Evolutionary conservation across 2,888 invertebrate genomes (phyloP), one percentile per base, ranked within the genome.

Genomic region (Altica lythri): DNA sequence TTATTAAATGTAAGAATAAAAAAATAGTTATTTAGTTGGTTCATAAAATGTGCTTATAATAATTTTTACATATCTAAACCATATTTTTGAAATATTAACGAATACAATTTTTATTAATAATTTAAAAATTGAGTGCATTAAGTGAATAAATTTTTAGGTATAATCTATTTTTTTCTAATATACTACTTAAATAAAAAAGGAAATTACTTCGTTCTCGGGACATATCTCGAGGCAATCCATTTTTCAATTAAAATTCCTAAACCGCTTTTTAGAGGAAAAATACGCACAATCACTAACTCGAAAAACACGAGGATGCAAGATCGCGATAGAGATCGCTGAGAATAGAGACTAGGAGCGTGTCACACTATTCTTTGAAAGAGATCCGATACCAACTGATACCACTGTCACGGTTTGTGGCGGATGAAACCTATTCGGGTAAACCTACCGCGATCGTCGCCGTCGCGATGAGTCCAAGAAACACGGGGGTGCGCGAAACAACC

Each of bases 161-260:
- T n/a, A n/a, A n/a, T n/a, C n/a, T n/a, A n/a, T n/a, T n/a, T n/a
- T n/a, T n/a, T n/a, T n/a, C n/a, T n/a, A n/a, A n/a, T n/a, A n/a
- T 44, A 29, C 42, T 37, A 16, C 5, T 18, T 10, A 2, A 19
- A 12, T 3, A 34, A 51, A 25, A 18, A 46, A 44, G 29, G 5
- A 38, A 51, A 40, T 57, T 60, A 60, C 60, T 56, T 60, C 60
- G 16, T 55, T 53, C 30, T 60, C 60, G 13, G 57, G 40, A 22
- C 57, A 60, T 30, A 64, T 50, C 45, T 64, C 64, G 27, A 60
- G 60, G 48, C 60, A 61, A 57, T 64, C 62, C 64, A 64, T 64
- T 25, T n/a, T 53, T 49, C 16, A 29, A 29, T n/a, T 12, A 35
- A 35, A 40, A 34, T 22, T 37, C 35, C 27, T 22, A 47, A 51